These are phyloP conservation scores for Mercenaria mercenaria DNA, from an alignment of 1,140 invertebrate species.

Conservation along the genomic window DNA sequence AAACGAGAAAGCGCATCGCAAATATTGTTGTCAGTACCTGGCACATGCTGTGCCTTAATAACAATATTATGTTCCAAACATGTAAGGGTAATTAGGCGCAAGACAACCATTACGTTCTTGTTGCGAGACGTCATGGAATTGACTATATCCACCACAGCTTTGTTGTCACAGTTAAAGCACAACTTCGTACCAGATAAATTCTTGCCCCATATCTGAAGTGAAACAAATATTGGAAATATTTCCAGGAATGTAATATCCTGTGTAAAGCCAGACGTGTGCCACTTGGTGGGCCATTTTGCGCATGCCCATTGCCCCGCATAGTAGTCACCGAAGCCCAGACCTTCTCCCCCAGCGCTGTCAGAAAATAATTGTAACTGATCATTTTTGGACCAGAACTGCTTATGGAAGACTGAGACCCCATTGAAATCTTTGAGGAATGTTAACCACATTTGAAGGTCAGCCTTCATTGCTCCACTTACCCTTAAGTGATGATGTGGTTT, in stretches of 20 bases:
- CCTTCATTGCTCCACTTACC: neutral
- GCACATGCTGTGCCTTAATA: conserved; percentile 18
- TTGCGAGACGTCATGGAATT: conserved; percentile 24
- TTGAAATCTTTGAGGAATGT: neutral
- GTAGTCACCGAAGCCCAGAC: neutral
- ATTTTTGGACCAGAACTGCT: neutral
- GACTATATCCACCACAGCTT: neutral
- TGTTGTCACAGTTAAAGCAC: neutral
- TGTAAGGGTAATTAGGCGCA: neutral
- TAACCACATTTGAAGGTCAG: conserved; percentile 13
- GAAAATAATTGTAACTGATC: neutral
- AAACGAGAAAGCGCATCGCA: conserved; percentile 56
- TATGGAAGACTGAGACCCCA: neutral
- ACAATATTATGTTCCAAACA: conserved; percentile 28
- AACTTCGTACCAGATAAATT: neutral
- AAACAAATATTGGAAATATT: conserved; percentile 47
- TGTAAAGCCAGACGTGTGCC: neutral
- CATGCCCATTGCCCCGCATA: neutral
- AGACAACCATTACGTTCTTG: conserved; percentile 5
- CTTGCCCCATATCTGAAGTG: neutral
- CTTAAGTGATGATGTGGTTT: neutral
- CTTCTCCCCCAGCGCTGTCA: neutral
- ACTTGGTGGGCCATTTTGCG: neutral
- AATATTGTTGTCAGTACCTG: conserved; percentile 12
- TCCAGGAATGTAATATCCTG: conserved; percentile 47